These are phyloP conservation scores for Heterotis niloticus DNA, from an alignment of 2,113 vertebrate species.

Conservation along the genomic window DNA sequence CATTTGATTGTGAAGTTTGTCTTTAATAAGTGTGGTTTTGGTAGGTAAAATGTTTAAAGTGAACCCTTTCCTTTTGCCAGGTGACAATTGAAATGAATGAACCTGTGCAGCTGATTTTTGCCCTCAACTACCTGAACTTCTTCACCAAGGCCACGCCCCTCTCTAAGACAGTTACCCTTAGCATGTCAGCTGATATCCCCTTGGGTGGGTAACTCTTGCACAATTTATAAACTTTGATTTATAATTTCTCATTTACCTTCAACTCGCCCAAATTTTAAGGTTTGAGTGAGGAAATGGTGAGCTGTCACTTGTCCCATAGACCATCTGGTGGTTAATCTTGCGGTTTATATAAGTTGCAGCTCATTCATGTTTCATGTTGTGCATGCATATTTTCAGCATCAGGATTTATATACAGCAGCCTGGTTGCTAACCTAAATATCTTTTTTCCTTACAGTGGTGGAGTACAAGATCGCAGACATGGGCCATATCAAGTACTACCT, in stretches of 20 bases:
- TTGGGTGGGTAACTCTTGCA: constrained; percentile 69
- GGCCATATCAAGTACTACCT: constrained; percentile 96
- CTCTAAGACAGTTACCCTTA: constrained; percentile 89
- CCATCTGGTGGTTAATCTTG: neutral
- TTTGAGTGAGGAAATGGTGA: too few relatives aligned
- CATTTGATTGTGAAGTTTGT: too few relatives aligned
- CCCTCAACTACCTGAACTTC: constrained; percentile 94
- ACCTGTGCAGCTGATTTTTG: constrained; percentile 90
- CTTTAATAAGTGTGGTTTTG: too few relatives aligned
- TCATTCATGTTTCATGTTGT: neutral
- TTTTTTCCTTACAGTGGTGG: constrained; percentile 73
- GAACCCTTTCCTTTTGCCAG: constrained; percentile 51
- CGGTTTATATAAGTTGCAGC: neutral
- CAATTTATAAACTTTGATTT: neutral
- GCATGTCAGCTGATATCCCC: constrained; percentile 96
- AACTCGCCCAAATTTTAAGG: too few relatives aligned
- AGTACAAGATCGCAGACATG: constrained; percentile 98
- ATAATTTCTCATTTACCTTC: neutral
- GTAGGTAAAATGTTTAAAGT: too few relatives aligned
- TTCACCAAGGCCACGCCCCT: constrained; percentile 96
- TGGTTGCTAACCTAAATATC: neutral
- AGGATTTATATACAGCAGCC: too few relatives aligned
- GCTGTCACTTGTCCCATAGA: neutral
- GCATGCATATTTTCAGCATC: neutral
- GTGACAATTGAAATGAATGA: constrained; percentile 97